A percentile compares a stretch with the other conserved stretches of the same genome.
Evolutionary conservation across 2,888 invertebrate genomes (phyloP).

Genomic region (Acleris emargana): DNA sequence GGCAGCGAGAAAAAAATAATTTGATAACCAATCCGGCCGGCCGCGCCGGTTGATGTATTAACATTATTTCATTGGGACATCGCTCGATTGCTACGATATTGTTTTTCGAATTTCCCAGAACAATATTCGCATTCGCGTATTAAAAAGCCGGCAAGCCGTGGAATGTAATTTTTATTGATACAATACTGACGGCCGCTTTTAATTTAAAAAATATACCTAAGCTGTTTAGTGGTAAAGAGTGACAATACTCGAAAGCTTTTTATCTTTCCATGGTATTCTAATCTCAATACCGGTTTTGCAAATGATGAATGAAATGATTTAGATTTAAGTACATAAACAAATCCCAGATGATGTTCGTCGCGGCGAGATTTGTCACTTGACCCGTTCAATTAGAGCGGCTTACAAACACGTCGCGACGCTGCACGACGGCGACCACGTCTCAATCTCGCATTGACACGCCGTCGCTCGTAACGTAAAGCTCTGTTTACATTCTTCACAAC

Average conservation of each 20-base stretch:
- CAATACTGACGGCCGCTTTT: constrained; percentile 42
- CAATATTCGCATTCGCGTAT: constrained; percentile 53
- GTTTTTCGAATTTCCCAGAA: constrained; percentile 57
- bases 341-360: neutral
- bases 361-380: neutral
- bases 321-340: neutral
- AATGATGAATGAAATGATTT: no score
- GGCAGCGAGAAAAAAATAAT: constrained; percentile 73
- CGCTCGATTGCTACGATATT: constrained; percentile 49
- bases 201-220: constrained; percentile 48
- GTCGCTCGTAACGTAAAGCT: neutral
- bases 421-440: constrained; percentile 55
- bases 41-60: constrained; percentile 73
- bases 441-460: constrained; percentile 47
- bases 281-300: no score
- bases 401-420: constrained; percentile 22
- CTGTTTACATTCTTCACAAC: constrained; percentile 4
- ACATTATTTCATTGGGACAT: constrained; percentile 77
- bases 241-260: no score
- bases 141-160: constrained; percentile 54
- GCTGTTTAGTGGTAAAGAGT: constrained; percentile 19
- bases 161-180: constrained; percentile 56
- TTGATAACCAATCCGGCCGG: constrained; percentile 58
- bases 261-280: no score
- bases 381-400: constrained; percentile 12